phyloP scores from a whole-genome alignment of 1,140 invertebrate species.

The Ceratoteleas bidentatus region DNA sequence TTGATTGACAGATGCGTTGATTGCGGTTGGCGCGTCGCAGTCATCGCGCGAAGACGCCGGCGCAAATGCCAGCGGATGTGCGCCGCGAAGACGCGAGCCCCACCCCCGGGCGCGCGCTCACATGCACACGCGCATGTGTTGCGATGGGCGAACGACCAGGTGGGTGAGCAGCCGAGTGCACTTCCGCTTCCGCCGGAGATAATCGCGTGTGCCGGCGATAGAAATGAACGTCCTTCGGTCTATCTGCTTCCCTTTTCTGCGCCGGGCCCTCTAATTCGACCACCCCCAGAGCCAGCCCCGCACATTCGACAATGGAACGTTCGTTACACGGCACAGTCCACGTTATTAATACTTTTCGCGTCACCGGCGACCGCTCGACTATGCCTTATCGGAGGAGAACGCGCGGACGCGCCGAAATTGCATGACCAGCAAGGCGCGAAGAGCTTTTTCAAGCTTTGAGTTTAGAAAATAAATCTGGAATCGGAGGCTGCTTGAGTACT shows the following conservation, averaged over 20 bases:
- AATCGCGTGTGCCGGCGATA: conserved; percentile 75
- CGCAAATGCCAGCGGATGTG: conserved; percentile 38
- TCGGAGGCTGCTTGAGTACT: no score
- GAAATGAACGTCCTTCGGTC: conserved; percentile 69
- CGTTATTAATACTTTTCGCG: conserved; percentile 55
- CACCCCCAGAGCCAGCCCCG: conserved; percentile 58
- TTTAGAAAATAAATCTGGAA: no score
- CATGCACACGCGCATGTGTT: no score
- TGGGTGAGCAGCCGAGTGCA: conserved; percentile 79
- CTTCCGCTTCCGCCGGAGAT: conserved; percentile 80
- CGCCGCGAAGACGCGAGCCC: conserved; percentile 40
- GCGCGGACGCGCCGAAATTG: no score
- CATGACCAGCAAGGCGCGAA: no score
- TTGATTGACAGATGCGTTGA: conserved; percentile 41
- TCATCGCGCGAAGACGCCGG: conserved; percentile 24
- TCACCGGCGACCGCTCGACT: conserved; percentile 18
- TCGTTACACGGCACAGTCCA: conserved; percentile 46
- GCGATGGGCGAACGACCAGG: conserved; percentile 66
- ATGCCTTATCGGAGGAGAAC: neutral
- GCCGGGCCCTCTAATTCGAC: conserved; percentile 62
- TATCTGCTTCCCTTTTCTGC: conserved; percentile 64
- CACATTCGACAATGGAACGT: conserved; percentile 57
- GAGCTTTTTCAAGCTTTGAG: no score
- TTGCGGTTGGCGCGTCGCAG: conserved; percentile 25
- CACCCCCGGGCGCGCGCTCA: conserved; percentile 6